Base-by-base conservation (phyloP, 1,140 invertebrate genomes). In the Pogonomyrmex californicus region DNA sequence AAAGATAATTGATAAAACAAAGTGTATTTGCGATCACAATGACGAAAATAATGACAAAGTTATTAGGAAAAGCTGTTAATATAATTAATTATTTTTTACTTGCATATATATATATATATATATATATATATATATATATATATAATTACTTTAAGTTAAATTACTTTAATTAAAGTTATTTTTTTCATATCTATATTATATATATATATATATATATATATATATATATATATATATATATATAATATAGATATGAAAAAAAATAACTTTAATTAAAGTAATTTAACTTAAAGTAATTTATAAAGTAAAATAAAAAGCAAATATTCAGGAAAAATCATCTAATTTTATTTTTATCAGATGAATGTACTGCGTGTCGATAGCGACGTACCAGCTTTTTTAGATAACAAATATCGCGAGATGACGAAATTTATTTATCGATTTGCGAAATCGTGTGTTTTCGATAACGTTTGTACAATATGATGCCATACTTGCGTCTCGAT, bases 361-460 rank as follows among this genome's bases (percentile, higher is more conserved):
- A 4, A 65, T 23, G 41, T n/a, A 49, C 2, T 63, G 33, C 33
- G 17, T 14, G 17, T 17, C 68, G 12, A 38, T 56, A 38, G 56
- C 36, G 41, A 44, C 14, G 23, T 44, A 41, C 14, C 23, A 47
- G 7, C 14, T 41, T 44, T 23, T 33, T 0, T n/a, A 77, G 58
- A 77, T 49, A 77, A 47, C 36, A 44, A 62, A 14, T 47, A 30
- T 58, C 54, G 17, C 47, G 65, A 58, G 17, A 58, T 56, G 41
- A 12, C 4, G n/a, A 73, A 82, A 82, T 82, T 82, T 44, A n/a
- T 75, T 62, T 73, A 83, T 83, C 54, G 41, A 44, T 58, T 73
- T 36, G 33, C 3, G 30, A 82, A 71, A 71, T 47, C 17, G 4
- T 14, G 38, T 58, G 6, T 33, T 70, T 23, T 60, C n/a, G 66